Evolutionary conservation across 1,140 invertebrate genomes (phyloP), one percentile per base, ranked within the genome.

Genomic region (Ooceraea biroi): DNA sequence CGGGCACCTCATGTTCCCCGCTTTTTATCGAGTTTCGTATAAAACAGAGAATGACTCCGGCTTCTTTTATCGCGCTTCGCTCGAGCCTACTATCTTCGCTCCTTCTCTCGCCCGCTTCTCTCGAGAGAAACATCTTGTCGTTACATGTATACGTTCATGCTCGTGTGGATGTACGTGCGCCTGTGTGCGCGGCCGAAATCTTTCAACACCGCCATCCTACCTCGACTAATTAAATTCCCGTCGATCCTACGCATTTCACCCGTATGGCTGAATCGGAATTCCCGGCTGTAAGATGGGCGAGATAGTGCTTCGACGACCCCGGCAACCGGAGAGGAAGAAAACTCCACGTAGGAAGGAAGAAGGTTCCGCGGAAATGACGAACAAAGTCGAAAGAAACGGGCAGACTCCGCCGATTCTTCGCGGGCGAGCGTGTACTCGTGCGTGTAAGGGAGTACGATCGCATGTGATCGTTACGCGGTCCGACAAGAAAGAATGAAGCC

Each of bases 151-250:
- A 65, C 10, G 44, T 4, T 44, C 58, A 27, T 25, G 22, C 61
- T 36, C 4, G 12, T 3, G 5, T 44, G 0, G 10, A 1, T 3
- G 2, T 7, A 4, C 22, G 8, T 25, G n/a, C 50, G 44, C 17
- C 7, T 36, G 0, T n/a, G 17, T 3, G 52, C 30, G n/a, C 65
- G 36, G 10, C n/a, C 36, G 36, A 80, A 80, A 80, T 80, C 65
- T 80, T 80, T 80, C 76, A 80, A 46, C 68, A 17, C 48, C 63
- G 25, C 69, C 76, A 22, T 80, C 55, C 55, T 52, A 50, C 25
- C 55, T 11, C 69, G 44, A 84, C 87, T 88, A 88, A 88, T 88
- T 88, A 88, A 88, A 88, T 88, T 88, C 87, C 87, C 83, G 87
- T 88, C 87, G 87, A 88, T 88, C 86, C 85, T 69, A 69, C 69